Evolutionary conservation across 2,113 vertebrate genomes (phyloP).

Genomic region (Forbesichthys agassizii): DNA sequence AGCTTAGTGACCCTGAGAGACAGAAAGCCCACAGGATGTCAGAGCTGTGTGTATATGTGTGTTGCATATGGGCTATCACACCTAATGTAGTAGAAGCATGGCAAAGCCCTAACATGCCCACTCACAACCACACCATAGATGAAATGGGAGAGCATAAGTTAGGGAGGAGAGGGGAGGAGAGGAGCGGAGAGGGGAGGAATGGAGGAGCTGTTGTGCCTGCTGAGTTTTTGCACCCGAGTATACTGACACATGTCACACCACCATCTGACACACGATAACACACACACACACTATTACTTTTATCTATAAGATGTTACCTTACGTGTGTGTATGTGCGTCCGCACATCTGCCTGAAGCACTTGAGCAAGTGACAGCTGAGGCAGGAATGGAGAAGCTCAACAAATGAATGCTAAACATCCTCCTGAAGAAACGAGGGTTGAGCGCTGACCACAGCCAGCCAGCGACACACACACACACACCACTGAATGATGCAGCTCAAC

Average conservation of each 20-base stretch:
- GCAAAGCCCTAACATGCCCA: conserved; percentile 38
- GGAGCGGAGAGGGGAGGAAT: neutral
- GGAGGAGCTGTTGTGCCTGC: conserved; percentile 22
- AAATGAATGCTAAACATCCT: too few relatives aligned
- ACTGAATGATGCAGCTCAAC: neutral
- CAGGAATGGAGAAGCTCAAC: neutral
- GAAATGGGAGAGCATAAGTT: conserved; percentile 41
- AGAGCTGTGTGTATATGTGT: conserved; percentile 53
- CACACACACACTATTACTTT: neutral
- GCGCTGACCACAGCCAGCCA: neutral
- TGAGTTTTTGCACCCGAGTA: conserved; percentile 36
- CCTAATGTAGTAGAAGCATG: conserved; percentile 53
- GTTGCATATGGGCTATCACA: conserved; percentile 55
- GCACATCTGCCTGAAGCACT: neutral
- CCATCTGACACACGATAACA: conserved; percentile 48
- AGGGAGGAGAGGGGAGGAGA: conserved; percentile 9
- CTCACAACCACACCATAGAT: conserved; percentile 45
- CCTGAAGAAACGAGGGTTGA: too few relatives aligned
- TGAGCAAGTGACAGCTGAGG: too few relatives aligned
- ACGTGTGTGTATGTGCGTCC: neutral
- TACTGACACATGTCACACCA: conserved; percentile 43
- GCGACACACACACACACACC: neutral
- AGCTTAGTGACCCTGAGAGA: conserved; percentile 47
- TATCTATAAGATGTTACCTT: too few relatives aligned
- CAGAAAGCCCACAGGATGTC: conserved; percentile 42